Percentiles rank a stretch among this genome's conserved stretches.
Conservation (phyloP, 2,888 invertebrate species). For the Seladonia tumulorum region DNA sequence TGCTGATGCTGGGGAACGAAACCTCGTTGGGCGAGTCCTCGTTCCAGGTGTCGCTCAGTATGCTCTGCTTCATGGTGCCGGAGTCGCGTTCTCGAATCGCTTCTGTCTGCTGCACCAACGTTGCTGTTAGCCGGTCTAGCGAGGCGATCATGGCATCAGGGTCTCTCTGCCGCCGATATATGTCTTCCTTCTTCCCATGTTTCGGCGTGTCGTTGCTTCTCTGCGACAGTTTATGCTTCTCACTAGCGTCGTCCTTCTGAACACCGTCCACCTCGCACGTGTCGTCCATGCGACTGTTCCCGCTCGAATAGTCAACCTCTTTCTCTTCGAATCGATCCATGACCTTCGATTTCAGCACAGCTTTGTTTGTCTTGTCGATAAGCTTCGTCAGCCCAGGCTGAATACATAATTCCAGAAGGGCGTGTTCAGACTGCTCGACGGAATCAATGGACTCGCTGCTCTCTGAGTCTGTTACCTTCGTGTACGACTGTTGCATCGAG, state of each 20-base stretch:
- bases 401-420: slow-evolving; percentile 76
- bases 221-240: slow-evolving; percentile 19
- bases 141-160: slow-evolving; percentile 89
- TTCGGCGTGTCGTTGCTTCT: slow-evolving; percentile 39
- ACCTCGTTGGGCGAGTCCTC: slow-evolving; percentile 92
- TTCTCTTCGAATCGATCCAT: background rate
- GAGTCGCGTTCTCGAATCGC: slow-evolving; percentile 85
- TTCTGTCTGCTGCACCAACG: slow-evolving; percentile 88
- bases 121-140: slow-evolving; percentile 88
- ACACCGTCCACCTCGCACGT: slow-evolving; percentile 43
- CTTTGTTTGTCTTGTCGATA: slow-evolving; percentile 31
- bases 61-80: slow-evolving; percentile 82
- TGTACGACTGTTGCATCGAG: slow-evolving; percentile 59
- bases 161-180: slow-evolving; percentile 86
- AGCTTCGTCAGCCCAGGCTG: slow-evolving; percentile 64
- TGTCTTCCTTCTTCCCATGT: slow-evolving; percentile 72
- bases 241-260: slow-evolving; percentile 9
- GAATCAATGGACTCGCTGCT: slow-evolving; percentile 80
- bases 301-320: background rate
- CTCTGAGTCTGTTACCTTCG: slow-evolving; percentile 64
- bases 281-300: slow-evolving; percentile 14
- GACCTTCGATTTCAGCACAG: slow-evolving; percentile 4
- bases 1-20: slow-evolving; percentile 92
- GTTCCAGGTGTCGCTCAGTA: slow-evolving; percentile 90
- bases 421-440: slow-evolving; percentile 79